Conservation (phyloP, 2,113 vertebrate species). For the Brachionichthys hirsutus region DNA sequence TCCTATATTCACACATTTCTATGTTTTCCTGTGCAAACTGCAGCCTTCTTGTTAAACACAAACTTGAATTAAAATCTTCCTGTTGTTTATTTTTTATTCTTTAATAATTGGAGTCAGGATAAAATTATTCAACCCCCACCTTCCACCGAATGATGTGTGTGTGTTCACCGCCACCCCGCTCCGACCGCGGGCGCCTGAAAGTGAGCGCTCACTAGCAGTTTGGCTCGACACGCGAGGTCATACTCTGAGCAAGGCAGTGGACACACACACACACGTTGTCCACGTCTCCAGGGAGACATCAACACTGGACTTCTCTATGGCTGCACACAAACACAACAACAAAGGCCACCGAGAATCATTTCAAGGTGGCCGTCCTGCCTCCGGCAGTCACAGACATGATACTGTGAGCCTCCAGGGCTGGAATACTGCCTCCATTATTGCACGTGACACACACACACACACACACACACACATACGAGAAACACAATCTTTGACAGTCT, state of each 20-base stretch:
- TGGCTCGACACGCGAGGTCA: slow-evolving; percentile 28
- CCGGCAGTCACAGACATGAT: slow-evolving; percentile 49
- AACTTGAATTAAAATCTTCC: no score
- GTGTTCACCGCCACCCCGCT: slow-evolving; percentile 15
- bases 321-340: slow-evolving; percentile 11
- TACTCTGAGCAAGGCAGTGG: slow-evolving; percentile 1
- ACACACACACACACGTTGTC: background rate
- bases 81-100: no score
- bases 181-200: slow-evolving; percentile 19
- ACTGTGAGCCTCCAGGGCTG: slow-evolving; percentile 52
- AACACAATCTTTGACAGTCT: slow-evolving; percentile 73
- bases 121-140: no score
- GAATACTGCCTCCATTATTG: slow-evolving; percentile 57
- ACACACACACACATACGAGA: slow-evolving; percentile 39
- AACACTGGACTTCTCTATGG: slow-evolving; percentile 1
- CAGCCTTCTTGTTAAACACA: no score
- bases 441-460: slow-evolving; percentile 51
- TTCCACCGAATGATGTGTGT: slow-evolving; percentile 10
- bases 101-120: no score
- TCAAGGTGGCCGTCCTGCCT: slow-evolving; percentile 48
- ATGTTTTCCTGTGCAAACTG: no score
- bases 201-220: slow-evolving; percentile 50
- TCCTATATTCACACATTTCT: no score
- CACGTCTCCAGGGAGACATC: slow-evolving; percentile 16
- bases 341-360: slow-evolving; percentile 15